Evolutionary conservation across 1,140 invertebrate species (phyloP), one percentile per base, ranked within the genome.

Genomic region (Hestina assimilis): DNA sequence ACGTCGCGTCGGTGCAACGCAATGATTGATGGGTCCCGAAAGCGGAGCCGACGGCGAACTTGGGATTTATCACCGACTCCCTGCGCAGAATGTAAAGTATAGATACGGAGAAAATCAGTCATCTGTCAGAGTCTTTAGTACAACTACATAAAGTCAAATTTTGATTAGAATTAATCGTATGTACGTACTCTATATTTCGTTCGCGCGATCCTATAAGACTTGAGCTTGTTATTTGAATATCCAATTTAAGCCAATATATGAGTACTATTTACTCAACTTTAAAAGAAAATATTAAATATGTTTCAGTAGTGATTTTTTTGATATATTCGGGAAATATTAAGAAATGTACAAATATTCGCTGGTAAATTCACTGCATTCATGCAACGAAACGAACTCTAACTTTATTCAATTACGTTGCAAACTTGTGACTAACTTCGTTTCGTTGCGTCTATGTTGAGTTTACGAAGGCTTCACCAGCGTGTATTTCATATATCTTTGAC

Each of bases 21-120:
- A 72, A 81, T 87, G 82, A 87, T 83, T 78, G 82, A 87, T 87
- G 66, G 76, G 59, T 76, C 75, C 77, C 80, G 66, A 83, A 84
- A 77, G 74, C 66, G 55, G 69, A 66, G 72, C 82, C 75, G 73
- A 68, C 83, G 78, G 83, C 82, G 59, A 75, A 67, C 72, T 63
- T 62, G 60, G 70, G 78, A 87, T 87, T 83, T 87, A 85, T 85
- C 70, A 75, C 64, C 73, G 70, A 67, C 73, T 74, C 68, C 65
- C 66, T 46, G 47, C 63, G 51, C 59, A 56, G 75, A 66, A 68
- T 40, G 14, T 14, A 40, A n/a, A n/a, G n/a, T n/a, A n/a, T n/a
- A n/a, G 17, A 23, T 26, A 51, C n/a, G 12, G 4, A n/a, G 35
- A 12, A 33, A 48, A 8, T 24, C 6, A 31, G 12, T 41, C 31